These are phyloP conservation scores for Theodoxus fluviatilis DNA, from an alignment of 2,888 invertebrate genomes.

Conservation along the genomic window DNA sequence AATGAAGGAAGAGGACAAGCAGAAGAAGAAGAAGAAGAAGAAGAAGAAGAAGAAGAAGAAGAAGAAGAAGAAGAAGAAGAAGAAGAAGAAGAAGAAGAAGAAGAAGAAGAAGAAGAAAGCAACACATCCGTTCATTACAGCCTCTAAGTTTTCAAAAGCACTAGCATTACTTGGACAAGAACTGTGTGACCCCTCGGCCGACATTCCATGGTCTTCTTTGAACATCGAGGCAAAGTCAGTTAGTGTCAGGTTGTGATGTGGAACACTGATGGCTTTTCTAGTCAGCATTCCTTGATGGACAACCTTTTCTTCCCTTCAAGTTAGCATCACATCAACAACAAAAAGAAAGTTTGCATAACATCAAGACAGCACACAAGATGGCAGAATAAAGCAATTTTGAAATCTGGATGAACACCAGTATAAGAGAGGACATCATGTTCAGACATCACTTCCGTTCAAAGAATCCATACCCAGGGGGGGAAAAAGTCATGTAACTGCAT, in stretches of 20 bases:
- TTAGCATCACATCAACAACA: too few relatives aligned
- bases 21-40: too few relatives aligned
- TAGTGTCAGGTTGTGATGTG: conserved; percentile 34
- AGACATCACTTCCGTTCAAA: too few relatives aligned
- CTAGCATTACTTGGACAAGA: background rate
- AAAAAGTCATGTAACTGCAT: too few relatives aligned
- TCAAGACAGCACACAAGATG: too few relatives aligned
- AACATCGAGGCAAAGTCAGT: conserved; percentile 53
- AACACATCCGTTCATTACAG: background rate
- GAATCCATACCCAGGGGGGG: too few relatives aligned
- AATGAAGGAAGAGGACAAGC: too few relatives aligned
- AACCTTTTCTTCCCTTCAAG: too few relatives aligned
- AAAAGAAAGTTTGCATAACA: too few relatives aligned
- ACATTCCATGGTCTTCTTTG: conserved; percentile 37
- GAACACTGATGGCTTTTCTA: background rate
- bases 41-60: background rate
- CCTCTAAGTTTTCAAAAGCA: background rate
- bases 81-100: background rate
- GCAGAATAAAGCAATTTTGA: too few relatives aligned
- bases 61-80: background rate
- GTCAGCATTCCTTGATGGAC: background rate
- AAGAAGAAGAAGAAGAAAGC: background rate
- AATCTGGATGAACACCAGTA: too few relatives aligned
- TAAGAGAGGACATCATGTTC: too few relatives aligned
- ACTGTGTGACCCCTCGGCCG: conserved; percentile 59